These are phyloP conservation scores for Pentalonia nigronervosa DNA, from an alignment of 1,140 invertebrate genomes.

Conservation along the genomic window DNA sequence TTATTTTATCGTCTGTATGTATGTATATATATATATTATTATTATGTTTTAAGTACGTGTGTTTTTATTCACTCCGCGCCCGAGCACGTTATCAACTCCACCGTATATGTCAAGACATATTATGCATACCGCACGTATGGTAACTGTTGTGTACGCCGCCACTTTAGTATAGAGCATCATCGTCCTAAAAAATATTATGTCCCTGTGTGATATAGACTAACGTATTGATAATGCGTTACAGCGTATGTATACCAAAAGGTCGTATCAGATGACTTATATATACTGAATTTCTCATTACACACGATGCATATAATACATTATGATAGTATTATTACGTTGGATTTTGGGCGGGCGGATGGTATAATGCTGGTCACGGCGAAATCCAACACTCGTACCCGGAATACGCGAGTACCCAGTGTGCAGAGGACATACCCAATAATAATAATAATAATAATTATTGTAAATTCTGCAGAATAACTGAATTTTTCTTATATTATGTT, in stretches of 20 bases:
- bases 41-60: slow-evolving; percentile 1
- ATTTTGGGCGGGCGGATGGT: neutral
- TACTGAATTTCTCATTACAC: neutral
- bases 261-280: neutral
- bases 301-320: neutral
- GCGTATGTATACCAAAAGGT: neutral
- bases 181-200: neutral
- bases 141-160: neutral
- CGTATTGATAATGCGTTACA: neutral
- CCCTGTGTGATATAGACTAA: neutral
- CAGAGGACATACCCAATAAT: neutral
- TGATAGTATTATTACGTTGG: neutral
- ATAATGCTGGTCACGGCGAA: neutral
- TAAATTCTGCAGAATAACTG: slow-evolving; percentile 14
- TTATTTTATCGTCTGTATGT: neutral
- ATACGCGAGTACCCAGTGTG: neutral
- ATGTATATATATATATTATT: neutral
- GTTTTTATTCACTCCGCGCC: neutral
- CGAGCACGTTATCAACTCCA: neutral
- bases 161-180: neutral
- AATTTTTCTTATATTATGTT: neutral
- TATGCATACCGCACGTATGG: neutral
- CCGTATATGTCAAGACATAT: neutral
- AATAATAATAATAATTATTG: slow-evolving; percentile 15
- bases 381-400: neutral